These are phyloP conservation scores for Anarhynchus alexandrinus DNA, from an alignment of 2,113 vertebrate genomes.

Conservation along the genomic window DNA sequence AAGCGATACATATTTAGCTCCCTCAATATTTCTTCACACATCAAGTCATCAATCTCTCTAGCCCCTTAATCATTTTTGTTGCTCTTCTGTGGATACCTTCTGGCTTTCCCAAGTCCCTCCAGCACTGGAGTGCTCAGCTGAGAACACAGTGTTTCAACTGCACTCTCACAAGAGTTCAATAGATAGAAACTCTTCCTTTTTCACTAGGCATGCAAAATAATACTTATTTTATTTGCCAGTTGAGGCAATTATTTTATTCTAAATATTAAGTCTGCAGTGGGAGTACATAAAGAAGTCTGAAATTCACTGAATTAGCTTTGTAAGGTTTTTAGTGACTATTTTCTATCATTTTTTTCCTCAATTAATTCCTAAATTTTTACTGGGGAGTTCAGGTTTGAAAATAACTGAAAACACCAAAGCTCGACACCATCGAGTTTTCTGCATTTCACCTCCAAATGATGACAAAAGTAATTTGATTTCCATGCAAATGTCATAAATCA, in stretches of 20 bases:
- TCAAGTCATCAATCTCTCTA: not conserved
- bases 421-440: not conserved
- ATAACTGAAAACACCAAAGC: not conserved
- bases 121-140: not conserved
- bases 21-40: not conserved
- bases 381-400: not conserved
- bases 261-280: not conserved
- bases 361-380: rapidly evolving
- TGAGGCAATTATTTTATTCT: not conserved
- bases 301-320: not conserved
- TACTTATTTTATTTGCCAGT: not conserved
- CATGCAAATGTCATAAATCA: not conserved
- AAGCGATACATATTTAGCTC: not conserved
- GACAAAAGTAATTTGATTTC: not conserved
- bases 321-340: not conserved
- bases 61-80: not conserved
- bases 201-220: not conserved
- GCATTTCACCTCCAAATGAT: not conserved
- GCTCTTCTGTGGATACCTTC: not conserved
- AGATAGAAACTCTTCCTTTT: not conserved
- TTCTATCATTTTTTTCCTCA: not conserved
- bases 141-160: not conserved
- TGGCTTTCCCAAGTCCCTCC: not conserved
- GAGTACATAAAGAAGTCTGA: not conserved
- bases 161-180: rapidly evolving